Evolutionary conservation across 2,113 vertebrate genomes (phyloP).

Genomic region (Lepisosteus osseus): DNA sequence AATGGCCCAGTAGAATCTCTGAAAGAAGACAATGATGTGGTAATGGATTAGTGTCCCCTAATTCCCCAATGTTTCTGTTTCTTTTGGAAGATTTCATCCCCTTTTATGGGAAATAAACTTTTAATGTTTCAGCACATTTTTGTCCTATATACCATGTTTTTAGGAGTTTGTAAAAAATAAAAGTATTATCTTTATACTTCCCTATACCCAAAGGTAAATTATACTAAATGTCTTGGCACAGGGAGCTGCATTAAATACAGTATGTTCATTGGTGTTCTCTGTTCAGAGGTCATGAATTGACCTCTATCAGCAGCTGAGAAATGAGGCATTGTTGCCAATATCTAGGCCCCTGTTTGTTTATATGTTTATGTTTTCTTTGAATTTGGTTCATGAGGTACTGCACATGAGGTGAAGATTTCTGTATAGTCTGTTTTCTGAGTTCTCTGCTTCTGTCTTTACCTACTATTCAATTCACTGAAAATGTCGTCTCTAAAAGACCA

Average conservation of each 20-base stretch:
- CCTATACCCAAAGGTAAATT: background rate
- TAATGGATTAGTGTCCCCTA: conserved; percentile 9
- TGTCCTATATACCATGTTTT: background rate
- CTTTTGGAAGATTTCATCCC: conserved; percentile 6
- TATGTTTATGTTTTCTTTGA: background rate
- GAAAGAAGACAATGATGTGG: conserved; percentile 18
- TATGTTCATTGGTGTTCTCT: conserved; percentile 13
- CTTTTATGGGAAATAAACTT: background rate
- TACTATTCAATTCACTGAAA: no score
- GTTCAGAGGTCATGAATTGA: conserved; percentile 8
- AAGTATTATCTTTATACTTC: background rate
- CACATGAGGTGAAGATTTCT: no score
- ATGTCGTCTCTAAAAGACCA: no score
- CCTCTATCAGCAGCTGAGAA: background rate
- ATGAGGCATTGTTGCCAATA: background rate
- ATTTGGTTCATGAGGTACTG: background rate
- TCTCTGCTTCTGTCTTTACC: no score
- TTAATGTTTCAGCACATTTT: background rate
- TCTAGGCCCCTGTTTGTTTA: background rate
- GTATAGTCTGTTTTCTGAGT: no score
- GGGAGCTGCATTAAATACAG: background rate
- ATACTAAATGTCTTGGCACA: background rate
- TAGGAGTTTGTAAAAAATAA: background rate
- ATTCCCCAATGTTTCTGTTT: conserved; percentile 10
- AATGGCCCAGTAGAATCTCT: conserved; percentile 27